A percentile compares a stretch with the other conserved stretches of the same genome.
Conservation (phyloP, 2,888 invertebrate genomes). For the Laspeyria flexula region DNA sequence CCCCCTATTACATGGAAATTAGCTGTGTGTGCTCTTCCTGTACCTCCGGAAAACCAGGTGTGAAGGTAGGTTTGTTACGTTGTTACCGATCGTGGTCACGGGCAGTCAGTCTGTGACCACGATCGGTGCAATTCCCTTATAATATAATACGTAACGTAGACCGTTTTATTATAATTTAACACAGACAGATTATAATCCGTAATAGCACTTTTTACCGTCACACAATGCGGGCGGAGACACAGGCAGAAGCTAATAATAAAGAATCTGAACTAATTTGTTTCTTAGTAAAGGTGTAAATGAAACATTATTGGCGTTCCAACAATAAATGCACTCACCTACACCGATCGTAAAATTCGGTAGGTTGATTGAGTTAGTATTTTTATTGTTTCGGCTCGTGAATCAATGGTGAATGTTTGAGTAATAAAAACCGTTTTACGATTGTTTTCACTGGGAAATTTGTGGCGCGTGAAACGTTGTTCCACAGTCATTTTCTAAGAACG, state of each 20-base stretch:
- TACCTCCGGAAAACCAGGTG: too few species aligned
- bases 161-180: too few species aligned
- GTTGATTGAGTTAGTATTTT: conserved; percentile 86
- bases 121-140: too few species aligned
- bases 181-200: too few species aligned
- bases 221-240: too few species aligned
- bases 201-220: too few species aligned
- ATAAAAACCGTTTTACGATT: conserved; percentile 84
- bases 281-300: conserved; percentile 72
- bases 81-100: too few species aligned
- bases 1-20: too few species aligned
- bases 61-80: too few species aligned
- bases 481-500: conserved; percentile 73
- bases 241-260: conserved; percentile 40
- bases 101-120: too few species aligned
- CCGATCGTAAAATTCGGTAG: conserved; percentile 77
- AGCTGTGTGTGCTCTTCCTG: too few species aligned
- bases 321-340: conserved; percentile 78
- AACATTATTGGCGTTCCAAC: conserved; percentile 73
- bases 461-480: conserved; percentile 80
- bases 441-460: conserved; percentile 84
- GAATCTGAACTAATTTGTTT: conserved; percentile 47
- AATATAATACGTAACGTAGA: too few species aligned
- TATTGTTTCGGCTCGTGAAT: conserved; percentile 83
- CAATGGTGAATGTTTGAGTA: conserved; percentile 84